Evolutionary conservation across 2,797 vertebrate species (phyloP).

Genomic region (Danionella dracula): DNA sequence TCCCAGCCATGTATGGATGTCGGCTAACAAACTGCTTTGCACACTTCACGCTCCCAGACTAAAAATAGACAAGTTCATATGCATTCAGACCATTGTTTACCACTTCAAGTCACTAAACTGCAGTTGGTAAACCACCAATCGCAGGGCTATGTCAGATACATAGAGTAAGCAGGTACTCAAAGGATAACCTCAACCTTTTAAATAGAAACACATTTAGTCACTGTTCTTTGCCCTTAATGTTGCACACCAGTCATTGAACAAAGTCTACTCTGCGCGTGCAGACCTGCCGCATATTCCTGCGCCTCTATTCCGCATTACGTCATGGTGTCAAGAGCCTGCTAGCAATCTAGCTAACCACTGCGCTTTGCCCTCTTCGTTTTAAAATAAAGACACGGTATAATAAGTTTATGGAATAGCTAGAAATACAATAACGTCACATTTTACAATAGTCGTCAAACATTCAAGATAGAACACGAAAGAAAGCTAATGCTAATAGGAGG

Average conservation of each 20-base stretch:
- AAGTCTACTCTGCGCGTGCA: not conserved
- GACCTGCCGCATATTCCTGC: constrained; percentile 23
- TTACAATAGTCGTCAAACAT: not conserved
- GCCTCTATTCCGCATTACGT: constrained; percentile 40
- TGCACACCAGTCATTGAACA: not conserved
- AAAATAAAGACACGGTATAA: too few species aligned
- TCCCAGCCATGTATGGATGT: constrained; percentile 49
- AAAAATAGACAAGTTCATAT: constrained; percentile 62
- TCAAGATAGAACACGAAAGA: not conserved
- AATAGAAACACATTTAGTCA: not conserved
- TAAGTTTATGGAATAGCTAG: too few species aligned
- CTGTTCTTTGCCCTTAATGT: not conserved
- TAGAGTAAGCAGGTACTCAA: not conserved
- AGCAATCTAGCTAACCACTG: constrained; percentile 48
- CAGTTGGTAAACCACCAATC: not conserved
- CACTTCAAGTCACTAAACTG: not conserved
- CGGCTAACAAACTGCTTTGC: constrained; percentile 43
- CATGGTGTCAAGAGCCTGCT: constrained; percentile 51
- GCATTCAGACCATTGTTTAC: constrained; percentile 10
- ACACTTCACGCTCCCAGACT: constrained; percentile 43
- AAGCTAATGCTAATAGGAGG: not conserved
- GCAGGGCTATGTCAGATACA: not conserved
- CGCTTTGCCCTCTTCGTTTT: not conserved
- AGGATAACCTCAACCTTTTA: not conserved
- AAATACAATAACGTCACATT: too few species aligned